Conservation (phyloP, 2,888 invertebrate species). For the Clepsis dumicolana region DNA sequence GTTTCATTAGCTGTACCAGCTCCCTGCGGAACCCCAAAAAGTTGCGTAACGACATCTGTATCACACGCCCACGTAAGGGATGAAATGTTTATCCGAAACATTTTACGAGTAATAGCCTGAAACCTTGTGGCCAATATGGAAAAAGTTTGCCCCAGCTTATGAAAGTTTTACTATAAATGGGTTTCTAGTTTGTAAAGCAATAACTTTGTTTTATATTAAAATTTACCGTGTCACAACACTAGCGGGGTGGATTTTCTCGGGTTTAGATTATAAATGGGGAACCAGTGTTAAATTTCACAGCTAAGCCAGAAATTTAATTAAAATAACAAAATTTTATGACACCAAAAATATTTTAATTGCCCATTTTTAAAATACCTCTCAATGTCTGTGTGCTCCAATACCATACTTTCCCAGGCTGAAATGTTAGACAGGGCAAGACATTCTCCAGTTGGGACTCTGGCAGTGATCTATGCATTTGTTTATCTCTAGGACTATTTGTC, state of each 20-base stretch:
- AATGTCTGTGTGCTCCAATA: no score
- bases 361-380: background rate
- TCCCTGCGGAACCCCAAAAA: constrained; percentile 19
- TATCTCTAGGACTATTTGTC: background rate
- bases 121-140: constrained; percentile 44
- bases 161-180: constrained; percentile 7
- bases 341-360: no score
- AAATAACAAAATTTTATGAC: no score
- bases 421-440: background rate
- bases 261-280: background rate
- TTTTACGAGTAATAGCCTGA: constrained; percentile 57
- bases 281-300: background rate
- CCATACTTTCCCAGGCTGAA: background rate
- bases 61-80: constrained; percentile 14
- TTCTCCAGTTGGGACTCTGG: background rate
- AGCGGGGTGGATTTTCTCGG: background rate
- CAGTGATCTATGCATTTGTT: background rate
- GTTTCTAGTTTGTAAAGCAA: constrained; percentile 12
- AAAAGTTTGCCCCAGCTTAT: constrained; percentile 35
- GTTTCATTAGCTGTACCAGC: background rate
- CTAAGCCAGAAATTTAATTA: no score
- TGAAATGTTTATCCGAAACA: constrained; percentile 48
- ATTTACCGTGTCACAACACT: constrained; percentile 1
- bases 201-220: constrained; percentile 8
- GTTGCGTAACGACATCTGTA: constrained; percentile 20